Conservation (phyloP, 2,888 invertebrate genomes). For the Andrena camellia region DNA sequence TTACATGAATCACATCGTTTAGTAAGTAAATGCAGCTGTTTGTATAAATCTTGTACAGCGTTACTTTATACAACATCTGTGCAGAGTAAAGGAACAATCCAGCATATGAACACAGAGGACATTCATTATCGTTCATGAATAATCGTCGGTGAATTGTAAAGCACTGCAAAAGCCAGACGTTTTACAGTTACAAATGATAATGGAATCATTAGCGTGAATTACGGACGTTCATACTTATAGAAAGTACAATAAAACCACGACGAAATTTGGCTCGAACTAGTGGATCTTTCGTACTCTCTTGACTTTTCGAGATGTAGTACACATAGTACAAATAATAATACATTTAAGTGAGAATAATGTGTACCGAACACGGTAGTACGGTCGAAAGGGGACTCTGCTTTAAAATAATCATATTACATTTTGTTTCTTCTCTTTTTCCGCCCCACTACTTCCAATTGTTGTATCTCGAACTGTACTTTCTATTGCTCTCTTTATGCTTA, state of each 20-base stretch:
- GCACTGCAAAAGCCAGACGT: constrained; percentile 5
- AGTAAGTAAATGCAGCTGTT: constrained; percentile 10
- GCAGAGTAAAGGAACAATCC: neutral
- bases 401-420: constrained; percentile 19
- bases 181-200: constrained; percentile 3
- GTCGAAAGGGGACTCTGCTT: neutral
- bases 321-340: constrained; percentile 40
- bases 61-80: constrained; percentile 14
- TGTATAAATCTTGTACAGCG: constrained; percentile 35
- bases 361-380: constrained; percentile 8
- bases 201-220: constrained; percentile 13
- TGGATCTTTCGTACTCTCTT: constrained; percentile 37
- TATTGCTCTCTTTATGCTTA: constrained; percentile 47
- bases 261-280: constrained; percentile 25
- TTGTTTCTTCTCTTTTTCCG: neutral
- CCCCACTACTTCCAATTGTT: constrained; percentile 26
- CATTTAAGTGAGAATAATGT: constrained; percentile 25
- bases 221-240: constrained; percentile 25
- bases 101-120: neutral
- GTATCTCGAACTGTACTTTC: constrained; percentile 41
- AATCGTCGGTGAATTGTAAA: constrained; percentile 8
- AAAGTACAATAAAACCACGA: constrained; percentile 31
- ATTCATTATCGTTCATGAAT: constrained; percentile 20
- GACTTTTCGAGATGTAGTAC: constrained; percentile 36
- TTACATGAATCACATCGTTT: constrained; percentile 17